Conservation (phyloP, 2,888 invertebrate genomes). For the Baccha elongata region DNA sequence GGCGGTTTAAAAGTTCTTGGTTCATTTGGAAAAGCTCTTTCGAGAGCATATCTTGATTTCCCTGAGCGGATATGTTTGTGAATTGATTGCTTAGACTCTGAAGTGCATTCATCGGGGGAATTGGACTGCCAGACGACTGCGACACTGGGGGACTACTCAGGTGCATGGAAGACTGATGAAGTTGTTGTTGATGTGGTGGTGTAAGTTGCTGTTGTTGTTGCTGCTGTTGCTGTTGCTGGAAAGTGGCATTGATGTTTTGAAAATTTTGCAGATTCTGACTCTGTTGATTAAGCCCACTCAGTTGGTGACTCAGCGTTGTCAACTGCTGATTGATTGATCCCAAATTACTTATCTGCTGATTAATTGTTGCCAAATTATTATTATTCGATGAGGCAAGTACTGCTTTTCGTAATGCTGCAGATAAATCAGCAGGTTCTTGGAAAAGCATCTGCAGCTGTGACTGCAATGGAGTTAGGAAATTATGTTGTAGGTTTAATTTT, state of each 20-base stretch:
- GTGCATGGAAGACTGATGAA: conserved; percentile 77
- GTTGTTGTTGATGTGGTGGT: conserved; percentile 61
- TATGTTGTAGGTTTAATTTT: background rate
- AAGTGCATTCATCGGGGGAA: conserved; percentile 80
- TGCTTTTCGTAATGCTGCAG: conserved; percentile 74
- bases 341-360: conserved; percentile 81
- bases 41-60: conserved; percentile 80
- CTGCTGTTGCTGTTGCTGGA: conserved; percentile 77
- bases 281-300: conserved; percentile 82
- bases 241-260: conserved; percentile 77
- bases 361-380: conserved; percentile 81
- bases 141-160: conserved; percentile 75
- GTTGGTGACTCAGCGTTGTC: conserved; percentile 80
- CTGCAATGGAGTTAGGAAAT: conserved; percentile 74
- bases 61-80: conserved; percentile 77
- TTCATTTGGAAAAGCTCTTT: conserved; percentile 82
- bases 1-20: conserved; percentile 81
- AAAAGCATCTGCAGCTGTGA: conserved; percentile 81
- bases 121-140: conserved; percentile 79
- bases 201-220: conserved; percentile 79
- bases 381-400: conserved; percentile 80
- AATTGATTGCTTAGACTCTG: conserved; percentile 80
- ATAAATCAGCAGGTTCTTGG: conserved; percentile 76
- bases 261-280: conserved; percentile 82
- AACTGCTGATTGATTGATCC: conserved; percentile 82